Base-by-base conservation (phyloP, 53 echinoderm and acorn worm species). In the Arbacia lixula region DNA sequence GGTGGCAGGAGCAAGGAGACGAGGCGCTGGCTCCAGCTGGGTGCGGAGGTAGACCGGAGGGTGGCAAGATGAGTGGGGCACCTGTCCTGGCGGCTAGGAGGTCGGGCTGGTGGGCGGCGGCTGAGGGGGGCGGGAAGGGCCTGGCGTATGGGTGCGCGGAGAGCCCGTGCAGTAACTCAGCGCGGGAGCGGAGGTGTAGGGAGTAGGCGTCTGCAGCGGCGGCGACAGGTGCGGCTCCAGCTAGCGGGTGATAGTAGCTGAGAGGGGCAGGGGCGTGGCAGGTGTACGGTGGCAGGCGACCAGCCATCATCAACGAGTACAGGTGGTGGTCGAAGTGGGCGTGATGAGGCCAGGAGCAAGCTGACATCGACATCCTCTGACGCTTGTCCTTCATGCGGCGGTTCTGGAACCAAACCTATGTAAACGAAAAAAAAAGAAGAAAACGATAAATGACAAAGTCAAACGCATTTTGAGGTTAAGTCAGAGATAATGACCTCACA, bases 331-430 rank as follows among this genome's bases (percentile, higher is more conserved):
- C 94, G 57, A 93, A 65, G 38, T 92, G 90, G 28, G 95, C 92
- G 75, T 95, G 95, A 71, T 96, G 97, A 0, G 97, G 93, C 97
- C 97, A 96, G 35, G 88, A 85, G 57, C 95, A 95, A 4, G 97
- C 92, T 3, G 97, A 92, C 74, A 97, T 83, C 26, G 98, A 93
- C 98, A 97, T 94, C 4, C 98, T 88, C 33, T 97, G 98, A 27
- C 98, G 88, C 41, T 97, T 97, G 58, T 94, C 94, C 50, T 97
- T 97, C 98, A 97, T 97, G 8, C 98, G 90, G 24, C 98, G 91
- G 64, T 97, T 97, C 85, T 97, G 98, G 71, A 97, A 97, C 98
- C 98, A 97, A 38, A 97, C 98, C 98, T 97, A 85, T 8, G 54
- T n/a, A 26, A 12, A 54, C 32, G 39, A 75, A 10, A 75, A 25